These are phyloP conservation scores for Lycodopsis pacificus DNA, from an alignment of 2,797 vertebrate species.

Conservation along the genomic window DNA sequence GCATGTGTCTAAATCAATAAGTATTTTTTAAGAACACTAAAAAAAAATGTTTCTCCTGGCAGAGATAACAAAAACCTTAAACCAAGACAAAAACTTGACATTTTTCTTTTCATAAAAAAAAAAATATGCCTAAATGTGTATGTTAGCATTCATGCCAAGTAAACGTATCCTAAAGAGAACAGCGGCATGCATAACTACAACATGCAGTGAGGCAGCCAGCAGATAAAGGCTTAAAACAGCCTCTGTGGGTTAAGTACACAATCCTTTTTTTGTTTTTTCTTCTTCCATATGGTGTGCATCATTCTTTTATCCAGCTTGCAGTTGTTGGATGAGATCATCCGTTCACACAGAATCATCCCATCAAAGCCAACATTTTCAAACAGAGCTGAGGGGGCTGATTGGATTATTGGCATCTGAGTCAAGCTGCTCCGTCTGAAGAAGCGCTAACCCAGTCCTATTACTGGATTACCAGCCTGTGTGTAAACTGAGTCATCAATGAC, in stretches of 20 bases:
- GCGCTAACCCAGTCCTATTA: slow-evolving; percentile 40
- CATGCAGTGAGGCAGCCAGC: neutral
- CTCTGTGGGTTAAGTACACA: neutral
- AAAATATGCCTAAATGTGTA: neutral
- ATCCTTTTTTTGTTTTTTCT: neutral
- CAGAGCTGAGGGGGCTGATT: slow-evolving; percentile 34
- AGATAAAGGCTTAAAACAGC: neutral
- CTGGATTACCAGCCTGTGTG: slow-evolving; percentile 38
- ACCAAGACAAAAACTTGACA: neutral
- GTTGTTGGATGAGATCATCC: slow-evolving; percentile 36
- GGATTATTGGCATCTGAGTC: slow-evolving; percentile 53
- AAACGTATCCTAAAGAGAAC: neutral
- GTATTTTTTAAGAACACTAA: no score
- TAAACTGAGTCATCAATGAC: slow-evolving; percentile 16
- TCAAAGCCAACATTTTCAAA: slow-evolving; percentile 31
- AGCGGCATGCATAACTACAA: neutral
- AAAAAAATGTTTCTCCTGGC: no score
- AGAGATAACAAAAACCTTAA: no score
- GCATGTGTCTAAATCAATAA: no score
- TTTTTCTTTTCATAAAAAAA: neutral
- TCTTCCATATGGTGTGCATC: neutral
- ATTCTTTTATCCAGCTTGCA: slow-evolving; percentile 17
- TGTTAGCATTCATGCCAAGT: neutral
- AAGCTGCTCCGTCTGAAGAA: slow-evolving; percentile 49
- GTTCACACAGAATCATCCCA: slow-evolving; percentile 32